These are phyloP conservation scores for Nephila pilipes DNA, from an alignment of 1,140 invertebrate genomes.

Conservation along the genomic window DNA sequence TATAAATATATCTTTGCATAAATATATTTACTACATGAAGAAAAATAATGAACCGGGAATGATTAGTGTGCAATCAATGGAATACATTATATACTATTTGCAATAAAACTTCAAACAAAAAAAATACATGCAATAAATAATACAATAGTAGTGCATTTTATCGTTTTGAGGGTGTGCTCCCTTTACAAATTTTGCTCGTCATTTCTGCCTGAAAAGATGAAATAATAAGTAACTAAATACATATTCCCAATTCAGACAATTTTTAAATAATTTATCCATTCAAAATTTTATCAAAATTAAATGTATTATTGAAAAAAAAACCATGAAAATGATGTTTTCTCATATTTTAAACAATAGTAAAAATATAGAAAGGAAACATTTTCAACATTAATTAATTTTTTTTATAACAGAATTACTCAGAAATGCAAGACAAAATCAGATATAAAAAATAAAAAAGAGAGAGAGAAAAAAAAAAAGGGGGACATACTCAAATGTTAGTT, in stretches of 20 bases:
- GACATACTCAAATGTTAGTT: too few species aligned
- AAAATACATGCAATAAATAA: conserved; percentile 19
- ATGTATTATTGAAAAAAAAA: too few species aligned
- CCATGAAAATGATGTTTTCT: too few species aligned
- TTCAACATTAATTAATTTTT: too few species aligned
- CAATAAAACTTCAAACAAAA: not conserved
- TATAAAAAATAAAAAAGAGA: too few species aligned
- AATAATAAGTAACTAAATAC: too few species aligned
- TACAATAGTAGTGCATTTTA: conserved; percentile 3
- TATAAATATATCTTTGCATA: conserved; percentile 13
- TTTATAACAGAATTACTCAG: too few species aligned
- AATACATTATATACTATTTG: conserved; percentile 18
- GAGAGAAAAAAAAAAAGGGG: too few species aligned
- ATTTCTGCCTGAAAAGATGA: conserved; percentile 74
- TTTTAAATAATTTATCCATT: not conserved
- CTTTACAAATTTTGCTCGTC: conserved; percentile 74
- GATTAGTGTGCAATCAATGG: not conserved
- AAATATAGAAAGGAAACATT: too few species aligned
- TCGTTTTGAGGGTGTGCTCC: conserved; percentile 21
- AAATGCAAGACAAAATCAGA: too few species aligned
- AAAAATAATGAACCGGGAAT: conserved; percentile 47
- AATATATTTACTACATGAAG: not conserved
- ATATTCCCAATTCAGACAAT: not conserved
- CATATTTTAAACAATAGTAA: too few species aligned
- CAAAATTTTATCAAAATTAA: too few species aligned